Conservation (phyloP, 2,797 vertebrate genomes). For the Thripadectes ignobilis region DNA sequence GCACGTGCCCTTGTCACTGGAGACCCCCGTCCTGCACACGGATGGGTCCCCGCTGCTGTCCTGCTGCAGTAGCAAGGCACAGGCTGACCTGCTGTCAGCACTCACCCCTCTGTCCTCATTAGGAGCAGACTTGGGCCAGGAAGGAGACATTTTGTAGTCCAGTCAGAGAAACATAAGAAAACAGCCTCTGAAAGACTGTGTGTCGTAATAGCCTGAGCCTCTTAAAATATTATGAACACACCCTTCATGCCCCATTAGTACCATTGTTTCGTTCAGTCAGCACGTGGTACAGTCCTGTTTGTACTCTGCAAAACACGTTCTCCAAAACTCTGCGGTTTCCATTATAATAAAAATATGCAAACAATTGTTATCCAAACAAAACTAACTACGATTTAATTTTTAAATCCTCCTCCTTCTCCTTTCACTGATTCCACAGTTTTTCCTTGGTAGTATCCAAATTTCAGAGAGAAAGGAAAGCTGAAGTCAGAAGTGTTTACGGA, state of each 20-base stretch:
- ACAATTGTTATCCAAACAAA: not conserved
- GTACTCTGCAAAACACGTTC: not conserved
- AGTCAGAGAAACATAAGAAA: not conserved
- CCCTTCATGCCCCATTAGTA: not conserved
- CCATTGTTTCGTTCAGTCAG: not conserved
- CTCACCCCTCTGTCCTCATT: not conserved
- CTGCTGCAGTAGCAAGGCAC: not conserved
- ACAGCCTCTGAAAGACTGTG: not conserved
- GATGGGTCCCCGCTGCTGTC: not conserved
- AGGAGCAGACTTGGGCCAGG: not conserved
- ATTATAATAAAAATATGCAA: not conserved
- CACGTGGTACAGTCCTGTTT: not conserved
- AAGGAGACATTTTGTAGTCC: not conserved
- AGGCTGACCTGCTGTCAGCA: not conserved
- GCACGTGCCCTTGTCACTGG: accelerated
- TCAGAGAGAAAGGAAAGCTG: slow-evolving; percentile 49
- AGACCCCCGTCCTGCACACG: accelerated
- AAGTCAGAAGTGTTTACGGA: slow-evolving; percentile 61
- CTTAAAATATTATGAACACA: not conserved
- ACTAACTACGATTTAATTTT: slow-evolving; percentile 15
- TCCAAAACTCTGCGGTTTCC: not conserved
- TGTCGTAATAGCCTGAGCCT: not conserved
- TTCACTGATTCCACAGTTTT: not conserved
- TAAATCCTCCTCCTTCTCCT: not conserved
- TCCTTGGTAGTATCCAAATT: not conserved